Base-by-base conservation (phyloP, 2,113 vertebrate genomes). In the Nannospalax galili region DNA sequence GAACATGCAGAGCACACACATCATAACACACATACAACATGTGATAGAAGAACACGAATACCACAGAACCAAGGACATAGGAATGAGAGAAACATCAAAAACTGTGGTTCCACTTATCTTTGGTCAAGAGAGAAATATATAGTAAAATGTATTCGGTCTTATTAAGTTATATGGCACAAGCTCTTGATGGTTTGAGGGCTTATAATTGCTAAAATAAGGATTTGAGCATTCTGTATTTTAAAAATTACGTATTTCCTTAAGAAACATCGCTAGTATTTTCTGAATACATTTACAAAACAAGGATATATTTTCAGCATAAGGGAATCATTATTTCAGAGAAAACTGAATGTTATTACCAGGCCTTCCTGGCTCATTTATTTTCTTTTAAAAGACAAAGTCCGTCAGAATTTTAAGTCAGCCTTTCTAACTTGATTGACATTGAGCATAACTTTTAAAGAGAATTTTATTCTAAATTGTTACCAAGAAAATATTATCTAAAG, bases 391-490 rank as follows among this genome's bases (percentile, higher is more conserved):
- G 60, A 65, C 30, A 64, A 84, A 20, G 22, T n/a, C 14, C 2
- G 1, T 85, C 12, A 17, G 60, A 22, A 70, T 79, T 80, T 88
- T 92, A 80, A 73, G 42, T 32, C 37, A 40, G 37, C 62, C 30
- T 97, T 92, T 85, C 65, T 81, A 97, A 90, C 65, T 90, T 96
- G 15, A 79, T 93, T 91, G 95, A 42, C 45, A 88, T 17, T 58
- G 65, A 90, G 14, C 69, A 8, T 89, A 90, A 77, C n/a, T 88
- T 91, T 72, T 78, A 79, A 97, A 88, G n/a, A 77, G 87, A 65
- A 91, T 92, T 82, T 87, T 65, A 79, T 84, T 91, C 52, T n/a
- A 92, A 85, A 84, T 84, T 35, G 45, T 77, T 88, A 84, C 74
- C 56, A 72, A 78, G 70, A 91, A 86, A 42, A 92, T 97, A 30